These are phyloP conservation scores for Drosophila athabasca DNA, from an alignment of 1,140 invertebrate species.

Conservation along the genomic window DNA sequence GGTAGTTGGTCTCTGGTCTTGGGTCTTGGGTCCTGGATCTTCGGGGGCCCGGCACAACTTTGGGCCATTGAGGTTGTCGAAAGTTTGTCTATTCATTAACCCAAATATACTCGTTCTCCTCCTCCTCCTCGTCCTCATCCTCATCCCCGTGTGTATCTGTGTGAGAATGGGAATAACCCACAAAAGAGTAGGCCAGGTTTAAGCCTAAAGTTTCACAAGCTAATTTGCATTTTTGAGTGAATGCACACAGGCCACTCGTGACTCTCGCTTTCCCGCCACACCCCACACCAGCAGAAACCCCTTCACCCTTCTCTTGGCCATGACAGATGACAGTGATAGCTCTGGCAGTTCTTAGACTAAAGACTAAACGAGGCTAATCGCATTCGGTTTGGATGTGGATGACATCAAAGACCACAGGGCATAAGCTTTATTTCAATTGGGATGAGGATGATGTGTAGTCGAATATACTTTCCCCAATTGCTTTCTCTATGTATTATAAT, in stretches of 20 bases:
- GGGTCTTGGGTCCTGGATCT: no score
- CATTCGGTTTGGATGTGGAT: slow-evolving; percentile 15
- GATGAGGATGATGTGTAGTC: neutral
- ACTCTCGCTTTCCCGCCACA: neutral
- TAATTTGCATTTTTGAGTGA: slow-evolving; percentile 82
- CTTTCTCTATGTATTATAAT: no score
- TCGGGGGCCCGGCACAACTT: slow-evolving; percentile 42
- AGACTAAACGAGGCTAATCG: slow-evolving; percentile 33
- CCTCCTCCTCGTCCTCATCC: neutral
- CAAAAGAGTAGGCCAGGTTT: slow-evolving; percentile 53
- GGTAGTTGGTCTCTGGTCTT: no score
- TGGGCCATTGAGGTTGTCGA: slow-evolving; percentile 78
- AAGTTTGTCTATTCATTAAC: slow-evolving; percentile 82
- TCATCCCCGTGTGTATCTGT: neutral
- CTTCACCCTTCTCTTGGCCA: slow-evolving; percentile 28
- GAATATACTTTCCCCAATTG: neutral
- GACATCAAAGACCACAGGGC: slow-evolving; percentile 21
- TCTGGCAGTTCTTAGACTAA: slow-evolving; percentile 19
- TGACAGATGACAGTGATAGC: slow-evolving; percentile 54
- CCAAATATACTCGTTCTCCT: slow-evolving; percentile 51
- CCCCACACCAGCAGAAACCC: no score
- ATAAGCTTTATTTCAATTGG: slow-evolving; percentile 27
- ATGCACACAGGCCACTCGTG: slow-evolving; percentile 65
- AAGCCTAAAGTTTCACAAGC: slow-evolving; percentile 71
- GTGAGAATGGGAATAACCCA: slow-evolving; percentile 1